Conservation (phyloP, 2,888 invertebrate genomes). For the Pseudoips prasinana region DNA sequence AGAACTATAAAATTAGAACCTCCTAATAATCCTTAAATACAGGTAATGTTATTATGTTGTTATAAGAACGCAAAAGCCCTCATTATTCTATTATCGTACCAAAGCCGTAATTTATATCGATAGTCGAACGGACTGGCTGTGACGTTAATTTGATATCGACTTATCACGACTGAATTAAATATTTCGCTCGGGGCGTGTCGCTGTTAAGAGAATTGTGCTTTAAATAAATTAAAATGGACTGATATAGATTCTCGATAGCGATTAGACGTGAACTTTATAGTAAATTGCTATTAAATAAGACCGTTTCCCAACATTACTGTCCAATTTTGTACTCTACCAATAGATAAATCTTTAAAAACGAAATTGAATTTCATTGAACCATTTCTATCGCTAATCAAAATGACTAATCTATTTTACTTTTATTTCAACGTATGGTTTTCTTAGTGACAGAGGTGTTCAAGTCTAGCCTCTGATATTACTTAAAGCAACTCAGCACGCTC, state of each 20-base stretch:
- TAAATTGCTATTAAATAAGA: conserved; percentile 19
- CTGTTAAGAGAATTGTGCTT: conserved; percentile 23
- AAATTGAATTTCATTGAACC: not conserved
- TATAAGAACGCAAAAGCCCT: conserved; percentile 42
- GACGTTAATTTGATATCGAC: conserved; percentile 60
- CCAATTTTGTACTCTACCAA: conserved; percentile 17
- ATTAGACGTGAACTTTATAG: conserved; percentile 37
- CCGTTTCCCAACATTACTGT: conserved; percentile 19
- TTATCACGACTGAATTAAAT: conserved; percentile 57
- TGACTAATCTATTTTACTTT: no score
- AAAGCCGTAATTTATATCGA: conserved; percentile 50
- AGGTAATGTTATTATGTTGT: conserved; percentile 47
- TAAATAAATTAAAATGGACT: conserved; percentile 31
- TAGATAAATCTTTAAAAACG: no score
- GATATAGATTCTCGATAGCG: conserved; percentile 32
- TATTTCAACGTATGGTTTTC: no score
- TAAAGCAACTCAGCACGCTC: no score
- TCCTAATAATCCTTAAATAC: no score
- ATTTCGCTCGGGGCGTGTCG: conserved; percentile 44
- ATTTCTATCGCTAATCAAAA: no score
- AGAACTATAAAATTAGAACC: no score
- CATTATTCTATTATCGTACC: conserved; percentile 66
- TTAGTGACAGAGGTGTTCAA: no score
- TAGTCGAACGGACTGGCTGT: conserved; percentile 42
- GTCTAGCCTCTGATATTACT: no score